Conservation (phyloP, 2,888 invertebrate genomes). For the Orthosia gracilis region DNA sequence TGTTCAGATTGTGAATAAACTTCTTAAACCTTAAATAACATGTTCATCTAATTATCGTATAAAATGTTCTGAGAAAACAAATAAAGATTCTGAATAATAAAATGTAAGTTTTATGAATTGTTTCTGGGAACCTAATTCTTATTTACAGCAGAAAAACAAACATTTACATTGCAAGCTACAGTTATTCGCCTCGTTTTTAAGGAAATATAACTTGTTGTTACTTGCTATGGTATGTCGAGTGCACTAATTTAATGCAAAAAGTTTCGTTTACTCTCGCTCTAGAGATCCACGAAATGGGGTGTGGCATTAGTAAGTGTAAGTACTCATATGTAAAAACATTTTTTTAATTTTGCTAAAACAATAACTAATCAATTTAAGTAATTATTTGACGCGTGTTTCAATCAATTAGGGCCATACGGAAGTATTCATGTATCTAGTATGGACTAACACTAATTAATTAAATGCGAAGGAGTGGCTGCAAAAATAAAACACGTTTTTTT, state of each 20-base stretch:
- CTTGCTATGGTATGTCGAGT: background rate
- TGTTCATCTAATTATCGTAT: conserved; percentile 8
- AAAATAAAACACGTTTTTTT: conserved; percentile 14
- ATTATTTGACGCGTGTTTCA: conserved; percentile 2
- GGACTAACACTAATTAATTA: conserved; percentile 5
- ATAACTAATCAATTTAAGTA: background rate
- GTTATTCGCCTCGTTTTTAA: conserved; percentile 55
- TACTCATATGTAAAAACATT: background rate
- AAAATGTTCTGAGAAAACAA: conserved; percentile 27
- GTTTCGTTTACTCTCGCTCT: background rate
- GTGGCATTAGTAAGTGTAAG: background rate
- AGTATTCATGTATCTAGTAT: background rate
- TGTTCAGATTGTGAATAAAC: background rate
- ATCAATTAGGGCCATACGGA: conserved; percentile 27
- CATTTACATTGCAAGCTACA: conserved; percentile 34
- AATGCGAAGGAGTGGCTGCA: conserved; percentile 31
- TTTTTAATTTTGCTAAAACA: background rate
- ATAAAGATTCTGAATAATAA: conserved; percentile 34
- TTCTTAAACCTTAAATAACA: conserved; percentile 3
- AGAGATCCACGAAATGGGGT: background rate
- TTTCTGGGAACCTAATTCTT: conserved; percentile 35
- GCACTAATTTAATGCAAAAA: background rate
- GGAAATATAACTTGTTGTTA: conserved; percentile 3
- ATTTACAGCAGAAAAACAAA: conserved; percentile 39
- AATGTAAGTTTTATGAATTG: conserved; percentile 19